phyloP scores from a whole-genome alignment of 2,797 vertebrate genomes.

The Coregonus sp. region DNA sequence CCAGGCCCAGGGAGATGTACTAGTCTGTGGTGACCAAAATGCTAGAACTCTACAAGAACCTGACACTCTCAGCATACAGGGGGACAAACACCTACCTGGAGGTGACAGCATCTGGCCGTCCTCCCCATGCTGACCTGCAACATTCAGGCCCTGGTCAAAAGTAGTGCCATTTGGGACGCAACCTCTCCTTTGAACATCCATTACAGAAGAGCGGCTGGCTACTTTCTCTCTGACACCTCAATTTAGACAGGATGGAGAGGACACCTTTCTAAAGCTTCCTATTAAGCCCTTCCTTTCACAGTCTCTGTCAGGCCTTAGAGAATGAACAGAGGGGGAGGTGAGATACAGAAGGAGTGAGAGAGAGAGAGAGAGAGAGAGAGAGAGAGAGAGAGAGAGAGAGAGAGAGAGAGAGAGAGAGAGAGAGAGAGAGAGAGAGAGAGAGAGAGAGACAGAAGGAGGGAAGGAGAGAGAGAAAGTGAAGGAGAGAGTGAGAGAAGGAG shows the following conservation, averaged over 20 bases:
- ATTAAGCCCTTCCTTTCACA: slow-evolving; percentile 37
- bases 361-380: slow-evolving; percentile 6
- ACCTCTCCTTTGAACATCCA: not conserved
- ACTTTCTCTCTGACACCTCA: not conserved
- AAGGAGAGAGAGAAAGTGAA: not conserved
- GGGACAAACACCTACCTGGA: too few relatives aligned
- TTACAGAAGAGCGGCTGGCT: not conserved
- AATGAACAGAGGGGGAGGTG: not conserved
- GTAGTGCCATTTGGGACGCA: not conserved
- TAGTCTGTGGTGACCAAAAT: too few relatives aligned
- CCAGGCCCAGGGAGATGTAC: too few relatives aligned
- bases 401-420: slow-evolving; percentile 9
- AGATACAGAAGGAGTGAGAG: slow-evolving; percentile 16
- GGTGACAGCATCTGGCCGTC: too few relatives aligned
- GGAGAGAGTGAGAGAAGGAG: not conserved
- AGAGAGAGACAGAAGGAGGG: not conserved
- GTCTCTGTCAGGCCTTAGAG: slow-evolving; percentile 30
- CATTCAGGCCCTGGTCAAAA: not conserved
- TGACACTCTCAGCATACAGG: too few relatives aligned
- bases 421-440: not conserved
- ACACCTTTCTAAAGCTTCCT: slow-evolving; percentile 23
- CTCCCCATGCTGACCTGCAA: not conserved
- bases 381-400: not conserved
- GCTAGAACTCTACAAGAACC: too few relatives aligned
- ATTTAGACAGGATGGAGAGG: slow-evolving; percentile 23